Conservation (phyloP, 2,797 vertebrate genomes). For the Silurus aristotelis region DNA sequence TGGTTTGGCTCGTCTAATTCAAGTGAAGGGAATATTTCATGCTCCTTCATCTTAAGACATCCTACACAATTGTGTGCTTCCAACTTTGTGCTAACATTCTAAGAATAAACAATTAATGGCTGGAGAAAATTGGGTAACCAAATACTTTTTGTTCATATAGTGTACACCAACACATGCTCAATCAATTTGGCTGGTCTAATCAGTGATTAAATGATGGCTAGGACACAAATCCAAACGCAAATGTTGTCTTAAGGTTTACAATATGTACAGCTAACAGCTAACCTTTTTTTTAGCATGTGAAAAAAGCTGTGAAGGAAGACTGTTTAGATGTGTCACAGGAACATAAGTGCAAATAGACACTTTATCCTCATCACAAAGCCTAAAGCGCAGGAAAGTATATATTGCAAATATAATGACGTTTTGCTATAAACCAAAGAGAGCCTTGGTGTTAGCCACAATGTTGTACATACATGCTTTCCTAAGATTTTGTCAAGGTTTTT, state of each 20-base stretch:
- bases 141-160: not conserved
- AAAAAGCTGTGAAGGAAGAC: not conserved
- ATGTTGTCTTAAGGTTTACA: not conserved
- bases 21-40: no score
- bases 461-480: not conserved
- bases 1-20: no score
- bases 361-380: not conserved
- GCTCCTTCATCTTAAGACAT: no score
- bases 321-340: constrained; percentile 22
- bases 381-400: not conserved
- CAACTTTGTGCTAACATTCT: no score
- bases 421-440: not conserved
- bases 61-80: no score
- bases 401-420: not conserved
- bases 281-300: not conserved
- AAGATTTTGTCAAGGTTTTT: not conserved
- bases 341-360: constrained; percentile 8
- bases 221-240: not conserved
- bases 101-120: no score
- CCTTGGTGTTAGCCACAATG: not conserved
- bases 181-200: not conserved
- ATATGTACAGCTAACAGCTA: not conserved
- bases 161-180: not conserved
- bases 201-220: no score
- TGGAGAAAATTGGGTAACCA: no score